Evolutionary conservation across 1,140 invertebrate genomes (phyloP), one percentile per base, ranked within the genome.

Genomic region (Lucilia cuprina): DNA sequence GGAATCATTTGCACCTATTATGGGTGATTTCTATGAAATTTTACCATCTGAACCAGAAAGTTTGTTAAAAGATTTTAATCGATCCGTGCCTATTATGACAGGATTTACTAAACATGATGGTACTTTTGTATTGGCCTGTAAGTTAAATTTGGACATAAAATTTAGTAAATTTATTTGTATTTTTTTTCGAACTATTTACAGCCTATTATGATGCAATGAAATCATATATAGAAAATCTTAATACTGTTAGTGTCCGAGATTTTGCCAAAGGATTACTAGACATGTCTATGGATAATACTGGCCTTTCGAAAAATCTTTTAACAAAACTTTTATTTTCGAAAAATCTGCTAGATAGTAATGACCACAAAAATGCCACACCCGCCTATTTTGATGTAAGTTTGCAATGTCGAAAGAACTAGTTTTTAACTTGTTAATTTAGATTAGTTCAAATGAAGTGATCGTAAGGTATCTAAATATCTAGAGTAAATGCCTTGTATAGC

Each of bases 41-140:
- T 84, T 91, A 47, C 88, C 89, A 8, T 12, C 86, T 2, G 75
- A 86, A 7, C 88, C 89, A 0, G 84, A 84, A 25, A 83, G 87
- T 8, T 35, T 91, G 25, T 55, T 87, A 4, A 83, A 86, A 8
- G 82, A 82, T 2, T 86, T 84, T 74, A 70, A 86, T 14, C 85
- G 84, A 19, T 78, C 84, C 0, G 85, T 89, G 70, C 88, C 90
- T 0, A 17, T 90, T n/a, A 84, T 91, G 83, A 87, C 88, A 7
- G 90, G 90, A 8, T 88, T 89, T 17, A 91, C 90, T 0, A 86
- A 91, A 78, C 88, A 91, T 78, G 90, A 91, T 84, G 90, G 90
- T 5, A 86, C 88, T 5, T 91, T 90, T 83, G 85, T 88, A 8
- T 50, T 91, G 60, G 88, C 88, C 78, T 85, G 90, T 91, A 70